Base-by-base conservation (phyloP, 2,888 invertebrate genomes). In the Lamellibrachia columna region DNA sequence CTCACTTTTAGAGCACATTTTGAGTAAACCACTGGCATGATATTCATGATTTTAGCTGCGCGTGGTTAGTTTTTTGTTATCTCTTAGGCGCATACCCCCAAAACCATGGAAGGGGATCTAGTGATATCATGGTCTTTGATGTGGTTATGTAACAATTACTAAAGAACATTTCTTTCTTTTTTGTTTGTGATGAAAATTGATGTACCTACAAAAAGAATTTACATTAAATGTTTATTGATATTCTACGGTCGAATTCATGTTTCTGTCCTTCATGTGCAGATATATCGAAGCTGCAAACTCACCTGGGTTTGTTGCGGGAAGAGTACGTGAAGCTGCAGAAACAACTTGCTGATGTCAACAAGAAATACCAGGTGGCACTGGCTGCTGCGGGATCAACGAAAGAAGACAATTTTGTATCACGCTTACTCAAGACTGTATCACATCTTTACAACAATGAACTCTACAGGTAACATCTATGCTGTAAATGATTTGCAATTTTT, bases 291-390 rank as follows among this genome's bases (percentile, higher is more conserved):
- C 95, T 97, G 92, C 98, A 98, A 96, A 98, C 98, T 96, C 99
- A 99, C 96, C 97, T 99, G 94, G 97, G 98, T 93, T 97, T 99
- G 93, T 97, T 99, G 93, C 98, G 98, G 95, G 98, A 98, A 95
- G 98, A 99, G 96, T 99, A 99, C 97, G 98, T 98, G 8, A 98
- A 98, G 96, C 97, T 99, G 58, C 98, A 99, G 96, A 97, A 97
- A 92, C 97, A 98, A 94, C 98, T 98, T 95, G 97, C 97, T 8
- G 98, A 98, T 95, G 96, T 99, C 55, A 98, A 98, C 96, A 97
- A 98, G 94, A 98, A 98, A 96, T 98, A 98, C 96, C 98, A 98
- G 94, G 97, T 98, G 94, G 97, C 98, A 1, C 93, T 95, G 7
- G 98, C 98, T 90, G 98, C 98, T 0, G 97, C 97, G 94, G 93